These are phyloP conservation scores for Pipistrellus pygmaeus DNA, from an alignment of 2,797 vertebrate genomes.

Conservation along the genomic window DNA sequence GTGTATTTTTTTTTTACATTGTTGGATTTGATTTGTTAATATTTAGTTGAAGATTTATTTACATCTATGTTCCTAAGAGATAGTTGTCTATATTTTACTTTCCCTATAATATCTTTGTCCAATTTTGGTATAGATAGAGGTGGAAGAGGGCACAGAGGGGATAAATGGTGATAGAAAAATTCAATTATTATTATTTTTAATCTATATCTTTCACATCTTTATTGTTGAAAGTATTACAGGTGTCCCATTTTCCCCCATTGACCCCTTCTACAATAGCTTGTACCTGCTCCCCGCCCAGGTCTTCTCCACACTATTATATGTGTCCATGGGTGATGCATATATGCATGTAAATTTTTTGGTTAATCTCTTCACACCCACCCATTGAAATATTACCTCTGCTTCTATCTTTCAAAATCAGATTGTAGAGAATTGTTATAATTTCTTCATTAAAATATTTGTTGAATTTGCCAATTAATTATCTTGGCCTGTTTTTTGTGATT, in stretches of 20 bases:
- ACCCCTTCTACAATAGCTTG: too few species aligned
- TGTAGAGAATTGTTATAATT: neutral
- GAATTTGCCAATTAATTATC: neutral
- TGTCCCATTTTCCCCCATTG: too few species aligned
- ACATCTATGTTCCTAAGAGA: neutral
- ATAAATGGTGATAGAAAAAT: too few species aligned
- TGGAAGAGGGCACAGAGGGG: neutral
- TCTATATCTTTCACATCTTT: too few species aligned
- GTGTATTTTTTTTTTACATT: neutral
- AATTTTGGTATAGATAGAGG: neutral
- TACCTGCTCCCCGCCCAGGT: too few species aligned
- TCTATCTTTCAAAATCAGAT: neutral
- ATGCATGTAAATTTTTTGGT: too few species aligned
- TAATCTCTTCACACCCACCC: too few species aligned
- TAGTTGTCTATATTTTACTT: neutral
- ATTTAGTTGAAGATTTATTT: neutral
- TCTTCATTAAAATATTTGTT: neutral
- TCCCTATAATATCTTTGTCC: neutral
- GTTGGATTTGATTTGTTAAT: neutral
- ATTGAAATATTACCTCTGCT: neutral
- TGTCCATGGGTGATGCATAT: too few species aligned
- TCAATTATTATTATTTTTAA: too few species aligned
- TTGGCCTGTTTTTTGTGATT: neutral
- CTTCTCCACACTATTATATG: too few species aligned
- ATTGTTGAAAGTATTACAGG: too few species aligned